Evolutionary conservation across 2,888 invertebrate genomes (phyloP).

Genomic region (Eristalis pertinax): DNA sequence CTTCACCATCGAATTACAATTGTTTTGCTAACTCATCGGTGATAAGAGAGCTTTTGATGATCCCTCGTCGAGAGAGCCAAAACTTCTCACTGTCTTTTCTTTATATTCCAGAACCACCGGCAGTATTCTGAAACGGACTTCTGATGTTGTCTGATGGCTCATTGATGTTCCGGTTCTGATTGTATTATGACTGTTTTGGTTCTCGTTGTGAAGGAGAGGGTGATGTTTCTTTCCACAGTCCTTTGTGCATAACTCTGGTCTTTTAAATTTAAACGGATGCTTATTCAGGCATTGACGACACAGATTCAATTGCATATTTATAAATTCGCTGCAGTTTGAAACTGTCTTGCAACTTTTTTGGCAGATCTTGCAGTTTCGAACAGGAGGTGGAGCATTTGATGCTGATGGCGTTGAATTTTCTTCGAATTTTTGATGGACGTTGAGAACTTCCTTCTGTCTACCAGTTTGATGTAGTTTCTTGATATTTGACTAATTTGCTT

Average conservation of each 20-base stretch:
- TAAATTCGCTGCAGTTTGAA: slow-evolving; percentile 4
- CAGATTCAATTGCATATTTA: neutral
- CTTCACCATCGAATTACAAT: slow-evolving; percentile 6
- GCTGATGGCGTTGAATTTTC: neutral
- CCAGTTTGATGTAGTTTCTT: neutral
- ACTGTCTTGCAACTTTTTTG: neutral
- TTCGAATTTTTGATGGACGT: neutral
- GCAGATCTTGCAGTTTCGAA: neutral
- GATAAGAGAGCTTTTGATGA: slow-evolving; percentile 18
- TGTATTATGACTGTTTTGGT: neutral
- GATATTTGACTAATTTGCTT: neutral
- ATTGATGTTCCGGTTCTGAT: too few relatives aligned
- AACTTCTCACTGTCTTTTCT: too few relatives aligned
- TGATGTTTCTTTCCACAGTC: slow-evolving; percentile 17
- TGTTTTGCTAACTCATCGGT: slow-evolving; percentile 10
- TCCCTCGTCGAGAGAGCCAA: slow-evolving; percentile 4
- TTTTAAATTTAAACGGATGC: neutral
- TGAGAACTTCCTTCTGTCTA: neutral
- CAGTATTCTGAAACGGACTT: too few relatives aligned
- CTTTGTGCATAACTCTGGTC: neutral
- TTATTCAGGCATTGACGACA: slow-evolving; percentile 13
- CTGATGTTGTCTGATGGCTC: neutral
- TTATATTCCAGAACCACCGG: neutral
- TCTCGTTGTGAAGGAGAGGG: slow-evolving; percentile 3
- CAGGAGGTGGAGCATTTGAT: neutral